phyloP scores from a whole-genome alignment of 2,888 invertebrate species.

The Platerodrilus igneus region DNA sequence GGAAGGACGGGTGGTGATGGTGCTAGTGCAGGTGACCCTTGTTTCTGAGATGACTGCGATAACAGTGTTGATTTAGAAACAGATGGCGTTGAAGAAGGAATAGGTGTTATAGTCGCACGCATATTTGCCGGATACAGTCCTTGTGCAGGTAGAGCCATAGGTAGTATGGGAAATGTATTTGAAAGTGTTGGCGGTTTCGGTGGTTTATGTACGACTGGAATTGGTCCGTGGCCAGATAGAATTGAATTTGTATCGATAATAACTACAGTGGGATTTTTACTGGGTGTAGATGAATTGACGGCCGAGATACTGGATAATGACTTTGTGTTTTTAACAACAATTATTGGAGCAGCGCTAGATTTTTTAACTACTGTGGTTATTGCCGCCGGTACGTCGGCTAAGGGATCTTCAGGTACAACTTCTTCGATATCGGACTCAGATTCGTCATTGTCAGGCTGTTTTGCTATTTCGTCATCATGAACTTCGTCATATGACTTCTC shows the following conservation, averaged over 20 bases:
- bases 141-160: conserved; percentile 56
- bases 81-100: conserved; percentile 48
- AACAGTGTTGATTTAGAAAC: conserved; percentile 33
- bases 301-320: conserved; percentile 60
- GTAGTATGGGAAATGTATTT: conserved; percentile 48
- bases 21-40: conserved; percentile 12
- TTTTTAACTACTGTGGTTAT: background rate
- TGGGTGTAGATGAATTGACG: conserved; percentile 47
- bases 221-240: conserved; percentile 58
- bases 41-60: conserved; percentile 7
- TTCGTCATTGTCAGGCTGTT: too few relatives aligned
- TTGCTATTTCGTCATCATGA: conserved; percentile 13
- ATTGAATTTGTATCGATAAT: conserved; percentile 76
- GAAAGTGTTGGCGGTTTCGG: conserved; percentile 32
- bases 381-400: conserved; percentile 44
- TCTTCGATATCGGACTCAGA: conserved; percentile 63
- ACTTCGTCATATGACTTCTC: conserved; percentile 24
- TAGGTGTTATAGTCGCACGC: conserved; percentile 55
- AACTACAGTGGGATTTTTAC: conserved; percentile 71
- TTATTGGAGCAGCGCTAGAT: conserved; percentile 45
- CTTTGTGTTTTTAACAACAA: conserved; percentile 69
- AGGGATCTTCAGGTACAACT: conserved; percentile 56
- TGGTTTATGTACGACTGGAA: conserved; percentile 50
- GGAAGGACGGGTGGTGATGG: conserved; percentile 64
- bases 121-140: conserved; percentile 61